Evolutionary conservation across 2,888 invertebrate genomes (phyloP).

Genomic region (Andrena flavipes): DNA sequence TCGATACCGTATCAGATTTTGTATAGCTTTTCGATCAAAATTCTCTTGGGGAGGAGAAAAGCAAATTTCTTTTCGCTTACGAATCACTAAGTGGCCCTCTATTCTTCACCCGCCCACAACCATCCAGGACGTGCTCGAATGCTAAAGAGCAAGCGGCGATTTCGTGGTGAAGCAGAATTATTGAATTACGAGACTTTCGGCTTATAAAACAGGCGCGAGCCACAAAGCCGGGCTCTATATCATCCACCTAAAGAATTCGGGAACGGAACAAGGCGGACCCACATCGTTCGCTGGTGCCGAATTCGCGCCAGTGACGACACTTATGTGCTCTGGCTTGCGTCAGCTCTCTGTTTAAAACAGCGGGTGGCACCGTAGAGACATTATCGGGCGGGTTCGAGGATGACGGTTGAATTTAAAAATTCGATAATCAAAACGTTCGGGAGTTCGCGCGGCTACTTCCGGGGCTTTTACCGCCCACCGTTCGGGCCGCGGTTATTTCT

Average conservation of each 20-base stretch:
- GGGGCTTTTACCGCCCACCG: constrained; percentile 61
- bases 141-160: background rate
- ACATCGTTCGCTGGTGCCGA: background rate
- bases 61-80: background rate
- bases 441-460: constrained; percentile 37
- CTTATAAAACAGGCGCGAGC: background rate
- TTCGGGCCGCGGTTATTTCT: constrained; percentile 54
- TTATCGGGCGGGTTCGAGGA: constrained; percentile 36
- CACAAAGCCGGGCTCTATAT: constrained; percentile 9
- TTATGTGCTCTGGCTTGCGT: constrained; percentile 13
- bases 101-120: background rate
- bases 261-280: background rate
- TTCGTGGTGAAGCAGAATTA: background rate
- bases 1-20: no score
- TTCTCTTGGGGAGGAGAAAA: background rate
- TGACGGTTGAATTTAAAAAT: constrained; percentile 60
- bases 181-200: background rate
- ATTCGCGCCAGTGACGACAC: constrained; percentile 4
- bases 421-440: constrained; percentile 56
- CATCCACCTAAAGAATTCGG: constrained; percentile 31
- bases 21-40: no score
- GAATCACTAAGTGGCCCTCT: background rate
- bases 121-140: constrained; percentile 10
- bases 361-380: constrained; percentile 24
- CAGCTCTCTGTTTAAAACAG: constrained; percentile 24